Base-by-base conservation (phyloP, 2,797 vertebrate genomes). In the Erethizon dorsatum region DNA sequence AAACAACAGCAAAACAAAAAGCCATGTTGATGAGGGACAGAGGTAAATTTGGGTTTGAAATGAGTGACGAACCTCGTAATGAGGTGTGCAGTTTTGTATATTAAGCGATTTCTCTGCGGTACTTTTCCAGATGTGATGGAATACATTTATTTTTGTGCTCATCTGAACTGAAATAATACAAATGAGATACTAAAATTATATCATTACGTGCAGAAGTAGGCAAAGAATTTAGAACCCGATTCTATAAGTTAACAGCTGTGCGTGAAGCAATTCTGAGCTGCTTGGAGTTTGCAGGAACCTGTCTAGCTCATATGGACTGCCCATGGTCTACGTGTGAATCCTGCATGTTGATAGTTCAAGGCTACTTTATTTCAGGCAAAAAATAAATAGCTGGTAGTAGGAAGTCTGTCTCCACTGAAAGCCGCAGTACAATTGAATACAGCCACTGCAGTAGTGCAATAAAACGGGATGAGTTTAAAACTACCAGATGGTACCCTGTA, bases 401-500 rank as follows among this genome's bases (percentile, higher is more conserved):
- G 98, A 92, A 97, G 98, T 89, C 95, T 97, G 97, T 98, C 97
- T 98, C 96, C 95, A 97, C 97, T 95, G 90, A 98, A 98, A 98
- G 98, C 97, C 91, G 97, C 98, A 98, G 97, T 94, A 97, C 77
- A 97, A 97, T 98, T 98, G 98, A 97, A 98, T 98, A 98, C 90
- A 98, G 97, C 97, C 97, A 95, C 97, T 98, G 98, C 98, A 96
- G 97, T 97, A 91, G 88, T 86, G 98, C 98, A 96, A 98, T 99
- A 99, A 99, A 99, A 98, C 69, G 97, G 98, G 98, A 99, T 99
- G 99, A 99, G 99, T 98, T 98, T 98, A 98, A 99, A 98, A 97
- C 98, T 99, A 99, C 99, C 99, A 99, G 99, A 99, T 99, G 99
- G 99, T 99, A 99, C 99, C 99, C 99, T 99, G 99, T 99, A 99